A percentile compares a stretch with the other conserved stretches of the same genome.
These are phyloP conservation scores for Polypedilum vanderplanki DNA, from an alignment of 1,140 invertebrate species.

Conservation along the genomic window DNA sequence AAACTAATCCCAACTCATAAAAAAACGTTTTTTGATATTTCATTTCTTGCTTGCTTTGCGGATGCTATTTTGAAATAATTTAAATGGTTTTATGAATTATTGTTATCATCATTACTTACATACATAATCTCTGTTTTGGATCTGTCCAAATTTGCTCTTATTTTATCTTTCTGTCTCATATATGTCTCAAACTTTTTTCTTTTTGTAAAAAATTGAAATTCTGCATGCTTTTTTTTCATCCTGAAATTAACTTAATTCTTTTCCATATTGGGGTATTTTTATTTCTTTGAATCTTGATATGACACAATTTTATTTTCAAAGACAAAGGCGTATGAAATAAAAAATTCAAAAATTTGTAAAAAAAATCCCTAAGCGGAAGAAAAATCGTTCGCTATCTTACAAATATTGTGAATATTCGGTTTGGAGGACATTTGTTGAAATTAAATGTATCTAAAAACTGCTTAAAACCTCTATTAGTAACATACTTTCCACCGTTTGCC, in stretches of 20 bases:
- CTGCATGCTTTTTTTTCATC: neutral
- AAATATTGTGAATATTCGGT: too few relatives aligned
- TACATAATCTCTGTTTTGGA: neutral
- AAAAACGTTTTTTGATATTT: neutral
- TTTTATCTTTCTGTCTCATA: too few relatives aligned
- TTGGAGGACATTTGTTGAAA: too few relatives aligned
- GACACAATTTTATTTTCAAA: neutral
- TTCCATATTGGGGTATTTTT: neutral
- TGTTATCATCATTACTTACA: neutral
- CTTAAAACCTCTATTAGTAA: too few relatives aligned
- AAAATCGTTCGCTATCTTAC: too few relatives aligned
- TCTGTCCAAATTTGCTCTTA: too few relatives aligned
- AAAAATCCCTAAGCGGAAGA: too few relatives aligned
- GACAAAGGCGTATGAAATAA: too few relatives aligned
- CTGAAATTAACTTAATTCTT: neutral
- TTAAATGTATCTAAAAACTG: too few relatives aligned
- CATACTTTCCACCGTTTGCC: too few relatives aligned
- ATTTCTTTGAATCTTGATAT: neutral
- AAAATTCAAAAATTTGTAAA: too few relatives aligned
- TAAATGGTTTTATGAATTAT: constrained; percentile 28
- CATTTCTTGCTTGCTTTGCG: neutral
- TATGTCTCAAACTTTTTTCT: neutral
- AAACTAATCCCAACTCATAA: constrained; percentile 29
- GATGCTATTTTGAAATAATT: neutral
- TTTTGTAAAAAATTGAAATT: neutral